Percentiles rank a stretch among this genome's conserved stretches.
Conservation (phyloP, 2,888 invertebrate genomes). For the Brenthis hecate region DNA sequence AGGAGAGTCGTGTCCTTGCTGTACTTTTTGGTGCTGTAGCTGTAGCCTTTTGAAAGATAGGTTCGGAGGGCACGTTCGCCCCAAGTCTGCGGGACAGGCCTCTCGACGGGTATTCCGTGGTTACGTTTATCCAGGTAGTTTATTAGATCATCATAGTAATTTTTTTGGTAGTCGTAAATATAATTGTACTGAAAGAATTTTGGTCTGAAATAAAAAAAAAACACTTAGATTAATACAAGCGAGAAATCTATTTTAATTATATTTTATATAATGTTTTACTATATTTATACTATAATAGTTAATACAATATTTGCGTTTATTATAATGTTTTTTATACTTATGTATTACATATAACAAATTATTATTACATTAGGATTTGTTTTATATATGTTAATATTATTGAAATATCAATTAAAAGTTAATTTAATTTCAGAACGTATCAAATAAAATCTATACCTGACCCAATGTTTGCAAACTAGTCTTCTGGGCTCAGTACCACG, state of each 20-base stretch:
- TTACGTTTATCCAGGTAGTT: constrained; percentile 90
- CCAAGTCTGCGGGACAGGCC: constrained; percentile 92
- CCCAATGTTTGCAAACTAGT: constrained; percentile 91
- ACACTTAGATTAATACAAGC: background rate
- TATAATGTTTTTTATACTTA: too few relatives aligned
- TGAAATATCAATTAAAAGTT: too few relatives aligned
- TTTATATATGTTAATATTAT: too few relatives aligned
- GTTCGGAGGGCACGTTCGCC: constrained; percentile 90
- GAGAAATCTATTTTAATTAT: background rate
- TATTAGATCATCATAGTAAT: constrained; percentile 93
- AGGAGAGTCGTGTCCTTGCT: constrained; percentile 84
- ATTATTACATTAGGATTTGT: too few relatives aligned
- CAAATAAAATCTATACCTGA: constrained; percentile 78
- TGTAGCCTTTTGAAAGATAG: constrained; percentile 85
- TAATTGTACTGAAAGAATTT: constrained; percentile 91
- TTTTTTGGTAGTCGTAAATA: constrained; percentile 91
- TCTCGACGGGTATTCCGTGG: constrained; percentile 86
- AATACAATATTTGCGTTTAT: too few relatives aligned
- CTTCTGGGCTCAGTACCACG: constrained; percentile 84
- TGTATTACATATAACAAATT: too few relatives aligned
- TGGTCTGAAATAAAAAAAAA: constrained; percentile 80
- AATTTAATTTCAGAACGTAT: background rate
- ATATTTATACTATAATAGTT: too few relatives aligned
- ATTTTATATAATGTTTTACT: too few relatives aligned
- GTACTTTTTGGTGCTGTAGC: constrained; percentile 85